Base-by-base conservation (phyloP, 1,140 invertebrate genomes). In the Tetranychus urticae region DNA sequence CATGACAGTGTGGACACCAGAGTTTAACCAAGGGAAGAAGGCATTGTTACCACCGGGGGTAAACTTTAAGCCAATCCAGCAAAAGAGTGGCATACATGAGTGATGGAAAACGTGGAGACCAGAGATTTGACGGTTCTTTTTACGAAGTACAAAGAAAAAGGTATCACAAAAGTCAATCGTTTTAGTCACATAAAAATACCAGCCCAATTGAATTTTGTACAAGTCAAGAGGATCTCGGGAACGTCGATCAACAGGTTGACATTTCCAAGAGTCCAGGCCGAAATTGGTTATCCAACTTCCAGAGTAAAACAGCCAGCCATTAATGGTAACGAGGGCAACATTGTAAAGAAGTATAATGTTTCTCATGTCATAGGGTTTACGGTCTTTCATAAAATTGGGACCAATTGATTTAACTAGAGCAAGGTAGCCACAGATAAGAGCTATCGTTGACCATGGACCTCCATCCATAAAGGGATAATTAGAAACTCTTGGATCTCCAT, bases 1-100 rank as follows among this genome's bases (percentile, higher is more conserved):
- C 77, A 79, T 78, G 59, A 79, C 64, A 10, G 76, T 68, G 64
- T 77, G 91, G 10, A 96, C 88, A 68, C 88, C 46, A 8, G 58
- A 59, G 35, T 63, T 59, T 10, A 63, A 14, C 14, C 62, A 60
- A 13, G 58, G 62, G 50, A 60, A 54, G 23, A 60, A 54, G n/a
- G 50, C 58, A 13, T 34, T 55, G 42, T 60, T 63, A 8, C 59
- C 62, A 56, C 52, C 59, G 36, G 58, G 58, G 4, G 62, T 58
- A 74, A 92, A 93, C 71, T 91, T 90, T 62, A 92, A 77, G 14
- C 89, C 89, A 79, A 92, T 86, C 89, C 89, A 96, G 3, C 48
- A n/a, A 89, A 89, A 1, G 89, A 58, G 55, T 14, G 54, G 37
- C 54, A 61, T 58, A 31, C 34, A 47, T 4, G 33, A n/a, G 42